These are phyloP conservation scores for Rutpela maculata DNA, from an alignment of 2,888 invertebrate genomes.

Conservation along the genomic window DNA sequence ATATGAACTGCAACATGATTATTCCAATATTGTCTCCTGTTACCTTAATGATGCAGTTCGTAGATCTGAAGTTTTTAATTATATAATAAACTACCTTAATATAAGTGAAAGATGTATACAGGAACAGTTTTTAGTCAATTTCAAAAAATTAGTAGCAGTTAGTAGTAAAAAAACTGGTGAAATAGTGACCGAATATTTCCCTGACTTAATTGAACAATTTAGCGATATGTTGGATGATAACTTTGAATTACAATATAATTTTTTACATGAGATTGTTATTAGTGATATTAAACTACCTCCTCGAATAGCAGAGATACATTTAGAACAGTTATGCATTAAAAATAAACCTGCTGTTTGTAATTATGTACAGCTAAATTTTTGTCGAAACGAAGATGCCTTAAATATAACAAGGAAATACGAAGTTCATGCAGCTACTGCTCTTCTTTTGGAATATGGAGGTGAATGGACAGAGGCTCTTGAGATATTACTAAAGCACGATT, in stretches of 20 bases:
- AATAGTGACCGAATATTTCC: slow-evolving; percentile 78
- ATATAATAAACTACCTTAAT: slow-evolving; percentile 75
- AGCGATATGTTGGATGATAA: slow-evolving; percentile 73
- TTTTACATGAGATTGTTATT: slow-evolving; percentile 77
- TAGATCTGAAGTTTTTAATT: slow-evolving; percentile 79
- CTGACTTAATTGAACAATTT: slow-evolving; percentile 73
- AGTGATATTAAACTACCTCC: slow-evolving; percentile 72
- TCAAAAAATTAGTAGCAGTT: slow-evolving; percentile 77
- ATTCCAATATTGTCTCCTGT: slow-evolving; percentile 80
- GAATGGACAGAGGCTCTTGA: slow-evolving; percentile 84
- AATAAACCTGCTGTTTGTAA: slow-evolving; percentile 75
- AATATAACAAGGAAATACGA: slow-evolving; percentile 80
- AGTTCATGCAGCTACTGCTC: slow-evolving; percentile 81
- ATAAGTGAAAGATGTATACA: slow-evolving; percentile 72
- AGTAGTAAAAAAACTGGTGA: slow-evolving; percentile 80
- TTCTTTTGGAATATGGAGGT: slow-evolving; percentile 84
- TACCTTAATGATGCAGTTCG: slow-evolving; percentile 81
- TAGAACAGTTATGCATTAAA: slow-evolving; percentile 80
- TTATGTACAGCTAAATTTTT: slow-evolving; percentile 73
- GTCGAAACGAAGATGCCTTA: slow-evolving; percentile 80
- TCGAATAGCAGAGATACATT: slow-evolving; percentile 77
- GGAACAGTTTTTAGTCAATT: slow-evolving; percentile 73
- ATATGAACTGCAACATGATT: slow-evolving; percentile 78
- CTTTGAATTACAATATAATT: slow-evolving; percentile 74
- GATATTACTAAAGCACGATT: slow-evolving; percentile 75